Conservation (phyloP, 1,140 invertebrate species). For the Trichogramma pretiosum region DNA sequence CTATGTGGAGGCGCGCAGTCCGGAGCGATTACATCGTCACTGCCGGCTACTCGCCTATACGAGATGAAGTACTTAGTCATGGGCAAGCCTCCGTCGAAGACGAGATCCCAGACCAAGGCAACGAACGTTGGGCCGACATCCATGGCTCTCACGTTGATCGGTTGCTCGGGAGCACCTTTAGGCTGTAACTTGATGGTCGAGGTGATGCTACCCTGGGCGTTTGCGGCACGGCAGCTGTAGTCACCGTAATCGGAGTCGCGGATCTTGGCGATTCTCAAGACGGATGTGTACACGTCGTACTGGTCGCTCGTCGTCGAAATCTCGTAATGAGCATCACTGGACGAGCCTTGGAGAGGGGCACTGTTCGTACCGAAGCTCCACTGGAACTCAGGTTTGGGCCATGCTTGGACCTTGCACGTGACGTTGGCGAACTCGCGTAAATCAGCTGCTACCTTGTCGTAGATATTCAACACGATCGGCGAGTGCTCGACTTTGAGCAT, state of each 20-base stretch:
- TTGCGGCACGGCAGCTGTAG: slow-evolving; percentile 77
- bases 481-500: slow-evolving; percentile 83
- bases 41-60: slow-evolving; percentile 55
- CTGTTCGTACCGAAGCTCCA: slow-evolving; percentile 74
- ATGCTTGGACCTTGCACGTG: slow-evolving; percentile 80
- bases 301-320: slow-evolving; percentile 70
- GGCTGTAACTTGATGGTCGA: slow-evolving; percentile 72
- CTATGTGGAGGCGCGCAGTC: slow-evolving; percentile 55
- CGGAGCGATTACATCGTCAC: slow-evolving; percentile 50
- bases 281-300: slow-evolving; percentile 77
- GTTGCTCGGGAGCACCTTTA: slow-evolving; percentile 76
- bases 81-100: slow-evolving; percentile 79
- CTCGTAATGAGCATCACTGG: slow-evolving; percentile 76
- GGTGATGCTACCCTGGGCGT: slow-evolving; percentile 64
- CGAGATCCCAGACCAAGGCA: slow-evolving; percentile 71
- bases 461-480: slow-evolving; percentile 73
- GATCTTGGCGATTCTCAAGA: slow-evolving; percentile 67
- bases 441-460: slow-evolving; percentile 84
- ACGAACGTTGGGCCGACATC: slow-evolving; percentile 69
- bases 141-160: slow-evolving; percentile 58
- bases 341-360: slow-evolving; percentile 60
- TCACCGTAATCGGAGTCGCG: slow-evolving; percentile 77
- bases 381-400: slow-evolving; percentile 84
- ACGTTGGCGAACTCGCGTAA: slow-evolving; percentile 74
- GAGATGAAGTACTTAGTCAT: slow-evolving; percentile 79